phyloP scores from a whole-genome alignment of 2,797 vertebrate genomes.

The Muscicapa comitata region DNA sequence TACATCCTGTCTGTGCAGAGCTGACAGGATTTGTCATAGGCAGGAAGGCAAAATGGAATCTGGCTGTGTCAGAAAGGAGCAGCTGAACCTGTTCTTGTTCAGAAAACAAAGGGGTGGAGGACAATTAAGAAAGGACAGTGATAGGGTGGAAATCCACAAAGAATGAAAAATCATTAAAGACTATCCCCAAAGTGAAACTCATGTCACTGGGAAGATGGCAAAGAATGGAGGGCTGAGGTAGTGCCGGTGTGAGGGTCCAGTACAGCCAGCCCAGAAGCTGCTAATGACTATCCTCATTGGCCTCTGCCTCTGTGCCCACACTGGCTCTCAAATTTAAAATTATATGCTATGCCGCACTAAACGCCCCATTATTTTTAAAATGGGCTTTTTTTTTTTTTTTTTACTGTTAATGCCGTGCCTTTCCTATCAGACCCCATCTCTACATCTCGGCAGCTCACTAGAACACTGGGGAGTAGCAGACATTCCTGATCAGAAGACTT shows the following conservation, averaged over 20 bases:
- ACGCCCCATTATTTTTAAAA: background rate
- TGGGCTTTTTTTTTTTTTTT: background rate
- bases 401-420: background rate
- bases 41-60: background rate
- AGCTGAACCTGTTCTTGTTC: background rate
- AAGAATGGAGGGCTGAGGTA: background rate
- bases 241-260: background rate
- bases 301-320: background rate
- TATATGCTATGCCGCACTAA: background rate
- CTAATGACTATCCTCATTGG: background rate
- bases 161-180: background rate
- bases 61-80: background rate
- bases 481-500: background rate
- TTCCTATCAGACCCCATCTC: background rate
- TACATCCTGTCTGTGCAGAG: background rate
- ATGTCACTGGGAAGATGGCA: background rate
- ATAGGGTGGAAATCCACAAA: background rate
- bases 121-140: background rate
- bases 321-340: background rate
- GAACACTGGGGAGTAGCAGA: background rate
- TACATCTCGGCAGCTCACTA: background rate
- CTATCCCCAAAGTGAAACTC: background rate
- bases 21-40: background rate
- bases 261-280: background rate
- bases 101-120: background rate